phyloP scores from a whole-genome alignment of 2,797 vertebrate species.

The Scleropages formosus region DNA sequence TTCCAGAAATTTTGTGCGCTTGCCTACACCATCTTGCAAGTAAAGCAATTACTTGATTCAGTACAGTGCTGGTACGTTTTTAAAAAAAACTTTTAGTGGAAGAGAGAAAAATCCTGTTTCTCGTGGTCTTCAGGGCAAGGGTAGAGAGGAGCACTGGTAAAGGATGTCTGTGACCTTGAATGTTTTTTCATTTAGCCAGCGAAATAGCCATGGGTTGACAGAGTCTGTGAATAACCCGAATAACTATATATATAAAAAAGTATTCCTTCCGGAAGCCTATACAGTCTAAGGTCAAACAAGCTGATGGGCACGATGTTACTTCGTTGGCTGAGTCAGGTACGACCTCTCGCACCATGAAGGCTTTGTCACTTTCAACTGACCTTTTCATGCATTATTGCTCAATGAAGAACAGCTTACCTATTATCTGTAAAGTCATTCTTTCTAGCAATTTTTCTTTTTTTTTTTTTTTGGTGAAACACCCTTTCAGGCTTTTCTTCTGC shows the following conservation, averaged over 20 bases:
- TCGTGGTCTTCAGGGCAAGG: neutral
- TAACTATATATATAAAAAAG: neutral
- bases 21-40: neutral
- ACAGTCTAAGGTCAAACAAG: neutral
- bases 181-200: too few relatives aligned
- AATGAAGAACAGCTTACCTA: conserved; percentile 17
- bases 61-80: neutral
- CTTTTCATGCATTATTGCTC: neutral
- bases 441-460: neutral
- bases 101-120: neutral
- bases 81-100: conserved; percentile 9
- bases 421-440: conserved; percentile 7
- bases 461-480: neutral
- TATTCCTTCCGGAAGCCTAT: neutral
- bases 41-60: neutral
- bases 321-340: neutral
- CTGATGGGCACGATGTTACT: neutral
- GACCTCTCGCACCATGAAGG: neutral
- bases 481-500: neutral
- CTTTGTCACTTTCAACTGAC: neutral
- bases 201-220: neutral
- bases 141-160: neutral
- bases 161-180: too few relatives aligned
- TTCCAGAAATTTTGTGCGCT: neutral
- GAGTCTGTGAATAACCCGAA: neutral